phyloP scores from a whole-genome alignment of 1,140 invertebrate genomes.

The Meloidogyne floridensis region DNA sequence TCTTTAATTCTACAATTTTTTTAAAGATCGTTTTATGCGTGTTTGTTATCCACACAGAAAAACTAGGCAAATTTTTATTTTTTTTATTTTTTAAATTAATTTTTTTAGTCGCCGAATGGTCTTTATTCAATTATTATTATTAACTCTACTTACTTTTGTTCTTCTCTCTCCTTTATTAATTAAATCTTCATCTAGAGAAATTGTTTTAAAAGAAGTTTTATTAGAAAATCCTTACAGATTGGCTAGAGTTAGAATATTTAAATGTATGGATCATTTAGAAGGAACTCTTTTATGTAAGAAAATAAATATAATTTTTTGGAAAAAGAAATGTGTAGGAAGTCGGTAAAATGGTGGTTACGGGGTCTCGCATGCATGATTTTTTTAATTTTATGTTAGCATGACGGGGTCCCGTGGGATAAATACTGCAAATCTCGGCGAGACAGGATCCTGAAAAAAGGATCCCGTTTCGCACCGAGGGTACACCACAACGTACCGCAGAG shows the following conservation, averaged over 20 bases:
- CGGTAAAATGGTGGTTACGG: too few relatives aligned
- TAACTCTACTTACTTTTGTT: slow-evolving; percentile 50
- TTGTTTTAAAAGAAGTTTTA: slow-evolving; percentile 58
- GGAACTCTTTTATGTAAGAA: slow-evolving; percentile 24
- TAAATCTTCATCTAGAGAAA: slow-evolving; percentile 50
- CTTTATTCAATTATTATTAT: slow-evolving; percentile 44
- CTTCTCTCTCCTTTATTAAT: slow-evolving; percentile 55
- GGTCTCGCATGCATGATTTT: too few relatives aligned
- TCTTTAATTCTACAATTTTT: not conserved
- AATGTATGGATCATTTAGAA: slow-evolving; percentile 63
- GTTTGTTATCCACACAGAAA: slow-evolving; percentile 62
- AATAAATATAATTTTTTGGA: too few relatives aligned
- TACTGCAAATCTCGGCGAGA: too few relatives aligned
- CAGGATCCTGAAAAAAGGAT: too few relatives aligned
- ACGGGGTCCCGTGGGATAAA: too few relatives aligned
- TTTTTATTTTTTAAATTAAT: not conserved
- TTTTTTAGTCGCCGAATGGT: slow-evolving; percentile 45
- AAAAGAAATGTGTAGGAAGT: too few relatives aligned
- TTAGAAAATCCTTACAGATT: slow-evolving; percentile 57
- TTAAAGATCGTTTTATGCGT: slow-evolving; percentile 54
- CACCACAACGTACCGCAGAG: too few relatives aligned
- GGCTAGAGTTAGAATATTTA: slow-evolving; percentile 60
- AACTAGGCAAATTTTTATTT: slow-evolving; percentile 32
- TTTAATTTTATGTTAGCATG: not conserved
- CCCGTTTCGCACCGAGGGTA: too few relatives aligned